Base-by-base conservation (phyloP, 2,888 invertebrate genomes). In the Diplolepis rosae region DNA sequence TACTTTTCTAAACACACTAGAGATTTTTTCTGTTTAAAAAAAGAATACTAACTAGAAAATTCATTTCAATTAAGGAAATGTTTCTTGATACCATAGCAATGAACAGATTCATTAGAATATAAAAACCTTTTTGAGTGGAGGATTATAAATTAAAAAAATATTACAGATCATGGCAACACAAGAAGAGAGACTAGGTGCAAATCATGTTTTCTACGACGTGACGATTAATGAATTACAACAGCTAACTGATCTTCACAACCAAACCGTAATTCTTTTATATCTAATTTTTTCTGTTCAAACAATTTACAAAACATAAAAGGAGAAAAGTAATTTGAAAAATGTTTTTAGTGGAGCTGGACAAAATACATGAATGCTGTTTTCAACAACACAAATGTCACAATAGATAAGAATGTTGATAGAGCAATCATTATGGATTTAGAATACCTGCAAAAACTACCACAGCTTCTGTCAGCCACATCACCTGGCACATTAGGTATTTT, bases 351-450 rank as follows among this genome's bases (percentile, higher is more conserved):
- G 87, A 90, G 93, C 80, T 94, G 94, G 94, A 89, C 91, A 24
- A 87, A 85, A 54, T 93, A 93, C 81, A 79, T 94, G 75, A 87
- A 90, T 74, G 89, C 90, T 67, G 90, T 92, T 66, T 93, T 94
- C 85, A 84, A 90, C 15, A 90, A 92, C 79, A 92, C 93, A 7
- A 91, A 89, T 77, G 91, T 93, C 61, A 87, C 86, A 1, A 87
- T 93, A 30, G 88, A 90, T 56, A 86, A 90, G 0, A 82, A 87
- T 5, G 81, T 86, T 0, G 93, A 93, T 84, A 90, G 91, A 22
- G 90, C 92, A 70, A 92, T 94, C 71, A 91, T 94, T 15, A 91
- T 92, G 90, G 94, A 94, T 88, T 87, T 93, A 79, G 91, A 92
- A 0, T 94, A 93, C 84, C 88, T 94, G 75, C 92, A 92, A 84